Base-by-base conservation (phyloP, 2,888 invertebrate species). In the Agriopis leucophaearia region DNA sequence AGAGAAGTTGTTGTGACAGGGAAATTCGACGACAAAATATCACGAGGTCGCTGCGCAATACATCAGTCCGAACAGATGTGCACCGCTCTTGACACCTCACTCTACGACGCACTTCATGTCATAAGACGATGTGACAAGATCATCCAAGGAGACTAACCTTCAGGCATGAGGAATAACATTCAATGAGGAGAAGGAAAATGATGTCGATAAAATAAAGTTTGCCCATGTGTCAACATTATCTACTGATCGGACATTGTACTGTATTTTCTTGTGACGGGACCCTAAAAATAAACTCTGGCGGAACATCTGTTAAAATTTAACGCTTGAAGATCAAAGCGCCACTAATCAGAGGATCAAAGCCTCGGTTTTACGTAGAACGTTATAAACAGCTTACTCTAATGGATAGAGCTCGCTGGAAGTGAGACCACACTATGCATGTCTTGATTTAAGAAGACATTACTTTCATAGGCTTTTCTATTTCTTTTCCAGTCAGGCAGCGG, bases 331-430 rank as follows among this genome's bases (percentile, higher is more conserved):
- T 83, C 79, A 82, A 82, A 81, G 76, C 58, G 64, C 54, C 64
- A 69, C 78, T 77, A 79, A 79, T 80, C 78, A 76, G 70, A 52
- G 69, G 78, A 81, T 83, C 80, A 82, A 83, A 83, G 82, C 71
- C 66, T 64, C 52, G 67, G 74, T 76, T 76, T 65, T 57, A 66
- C 69, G 73, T 70, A 69, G 73, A 74, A 71, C 70, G 72, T 71
- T 74, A 71, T 72, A 73, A 70, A 67, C 69, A 71, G 73, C 64
- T 64, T 63, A 69, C 50, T 68, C 60, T 73, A 70, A 70, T 73
- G 59, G 68, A 75, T 68, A 68, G 59, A 59, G 52, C 51, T 57
- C 13, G 52, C 51, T 45, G 16, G 54, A 47, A 45, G 50, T 16
- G 59, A 50, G 44, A 48, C 50, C 40, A 12, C 58, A 58, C 58